These are phyloP conservation scores for Encarsia formosa DNA, from an alignment of 2,888 invertebrate species.

Conservation along the genomic window DNA sequence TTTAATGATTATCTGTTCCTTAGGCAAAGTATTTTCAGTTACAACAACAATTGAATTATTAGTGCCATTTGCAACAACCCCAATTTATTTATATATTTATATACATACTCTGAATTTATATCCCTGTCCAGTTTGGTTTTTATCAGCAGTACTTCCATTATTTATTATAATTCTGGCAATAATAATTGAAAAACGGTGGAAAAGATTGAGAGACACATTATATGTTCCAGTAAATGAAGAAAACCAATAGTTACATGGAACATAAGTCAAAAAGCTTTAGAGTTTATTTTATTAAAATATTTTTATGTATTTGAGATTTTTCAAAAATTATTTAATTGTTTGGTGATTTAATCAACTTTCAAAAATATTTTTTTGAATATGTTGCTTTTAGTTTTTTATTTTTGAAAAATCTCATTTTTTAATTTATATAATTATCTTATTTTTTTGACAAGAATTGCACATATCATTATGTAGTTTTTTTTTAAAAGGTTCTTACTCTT, in stretches of 20 bases:
- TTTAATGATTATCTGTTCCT: not conserved
- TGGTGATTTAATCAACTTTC: no score
- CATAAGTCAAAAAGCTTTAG: conserved; percentile 6
- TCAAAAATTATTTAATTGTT: conserved; percentile 5
- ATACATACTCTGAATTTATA: conserved; percentile 40
- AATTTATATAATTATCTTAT: conserved; percentile 6
- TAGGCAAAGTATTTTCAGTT: conserved; percentile 66
- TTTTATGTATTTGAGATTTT: not conserved
- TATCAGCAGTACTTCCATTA: conserved; percentile 35
- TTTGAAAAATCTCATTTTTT: conserved; percentile 9
- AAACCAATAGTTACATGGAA: conserved; percentile 6
- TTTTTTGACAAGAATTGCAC: no score
- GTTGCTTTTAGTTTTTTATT: not conserved
- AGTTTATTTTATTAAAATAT: not conserved
- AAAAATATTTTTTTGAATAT: not conserved
- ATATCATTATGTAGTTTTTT: no score
- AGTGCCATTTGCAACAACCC: conserved; percentile 59
- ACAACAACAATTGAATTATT: conserved; percentile 64
- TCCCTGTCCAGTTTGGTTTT: conserved; percentile 42
- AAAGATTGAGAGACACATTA: conserved; percentile 6
- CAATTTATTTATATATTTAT: conserved; percentile 64
- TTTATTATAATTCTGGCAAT: conserved; percentile 32
- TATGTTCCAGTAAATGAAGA: conserved; percentile 24
- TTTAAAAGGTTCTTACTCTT: no score
- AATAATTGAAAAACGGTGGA: conserved; percentile 29